phyloP scores from a whole-genome alignment of 2,888 invertebrate genomes.

The Stenoptilia bipunctidactyla region DNA sequence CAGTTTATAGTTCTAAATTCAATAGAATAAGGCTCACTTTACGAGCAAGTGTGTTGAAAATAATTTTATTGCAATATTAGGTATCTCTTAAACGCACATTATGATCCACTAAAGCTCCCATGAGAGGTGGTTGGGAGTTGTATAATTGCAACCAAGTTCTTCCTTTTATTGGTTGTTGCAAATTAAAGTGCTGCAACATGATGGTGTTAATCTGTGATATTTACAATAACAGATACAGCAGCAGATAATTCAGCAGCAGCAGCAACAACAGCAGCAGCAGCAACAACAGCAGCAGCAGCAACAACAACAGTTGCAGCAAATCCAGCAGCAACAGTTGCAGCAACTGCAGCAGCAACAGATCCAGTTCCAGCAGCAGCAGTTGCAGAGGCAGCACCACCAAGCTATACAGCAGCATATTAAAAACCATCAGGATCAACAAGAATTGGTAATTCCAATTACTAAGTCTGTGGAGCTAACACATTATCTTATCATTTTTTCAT shows the following conservation, averaged over 20 bases:
- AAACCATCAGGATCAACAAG: slow-evolving; percentile 68
- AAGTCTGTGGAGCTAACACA: too few species aligned
- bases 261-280: slow-evolving; percentile 56
- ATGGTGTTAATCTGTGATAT: too few species aligned
- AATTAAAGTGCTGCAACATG: too few species aligned
- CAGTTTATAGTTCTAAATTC: too few species aligned
- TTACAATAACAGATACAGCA: slow-evolving; percentile 55
- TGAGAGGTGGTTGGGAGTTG: too few species aligned
- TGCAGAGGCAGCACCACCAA: slow-evolving; percentile 58
- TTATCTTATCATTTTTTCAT: too few species aligned
- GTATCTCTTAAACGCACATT: too few species aligned
- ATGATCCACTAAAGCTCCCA: too few species aligned
- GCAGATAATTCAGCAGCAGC: slow-evolving; percentile 46
- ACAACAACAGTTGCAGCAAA: slow-evolving; percentile 38
- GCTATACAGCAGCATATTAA: slow-evolving; percentile 73
- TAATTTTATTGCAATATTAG: too few species aligned
- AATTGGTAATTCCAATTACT: too few species aligned
- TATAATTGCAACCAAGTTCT: not conserved
- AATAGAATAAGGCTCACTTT: too few species aligned
- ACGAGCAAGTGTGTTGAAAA: too few species aligned
- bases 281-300: slow-evolving; percentile 43
- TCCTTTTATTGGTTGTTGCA: not conserved
- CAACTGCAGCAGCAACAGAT: slow-evolving; percentile 42
- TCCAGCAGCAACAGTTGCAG: slow-evolving; percentile 36
- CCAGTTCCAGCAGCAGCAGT: slow-evolving; percentile 38